phyloP scores from a whole-genome alignment of 2,888 invertebrate species.

The Calliscelio sp. region DNA sequence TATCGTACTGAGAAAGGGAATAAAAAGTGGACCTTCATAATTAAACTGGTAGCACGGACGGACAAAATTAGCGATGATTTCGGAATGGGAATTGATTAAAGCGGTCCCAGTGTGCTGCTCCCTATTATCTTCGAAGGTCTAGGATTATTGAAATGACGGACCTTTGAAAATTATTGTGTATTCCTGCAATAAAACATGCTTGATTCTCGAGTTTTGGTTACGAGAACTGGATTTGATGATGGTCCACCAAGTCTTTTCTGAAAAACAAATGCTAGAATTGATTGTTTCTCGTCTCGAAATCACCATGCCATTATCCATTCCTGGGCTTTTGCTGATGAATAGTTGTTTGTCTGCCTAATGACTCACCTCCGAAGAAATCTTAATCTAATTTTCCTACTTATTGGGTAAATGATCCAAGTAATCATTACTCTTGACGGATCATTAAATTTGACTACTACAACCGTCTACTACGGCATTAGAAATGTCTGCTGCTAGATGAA shows the following conservation, averaged over 20 bases:
- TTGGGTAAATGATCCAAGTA: background rate
- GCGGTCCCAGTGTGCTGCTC: background rate
- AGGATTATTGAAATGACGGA: conserved; percentile 56
- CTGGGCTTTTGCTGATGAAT: conserved; percentile 13
- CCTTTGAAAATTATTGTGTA: conserved; percentile 34
- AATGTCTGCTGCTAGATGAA: no score
- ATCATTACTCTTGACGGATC: background rate
- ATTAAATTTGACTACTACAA: no score
- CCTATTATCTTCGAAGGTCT: conserved; percentile 36
- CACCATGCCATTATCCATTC: background rate
- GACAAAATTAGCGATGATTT: conserved; percentile 54
- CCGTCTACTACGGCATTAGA: no score
- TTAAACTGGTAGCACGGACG: conserved; percentile 26
- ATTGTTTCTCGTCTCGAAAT: conserved; percentile 29
- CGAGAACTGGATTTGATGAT: conserved; percentile 17
- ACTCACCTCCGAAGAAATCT: conserved; percentile 19
- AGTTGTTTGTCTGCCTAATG: conserved; percentile 28
- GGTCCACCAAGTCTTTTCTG: conserved; percentile 22
- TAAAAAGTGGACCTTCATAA: conserved; percentile 42
- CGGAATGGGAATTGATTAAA: conserved; percentile 52
- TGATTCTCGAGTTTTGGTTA: conserved; percentile 15
- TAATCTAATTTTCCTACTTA: conserved; percentile 35
- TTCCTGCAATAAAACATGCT: conserved; percentile 35
- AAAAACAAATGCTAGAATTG: conserved; percentile 35
- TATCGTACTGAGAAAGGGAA: conserved; percentile 61